These are phyloP conservation scores for Blennius ocellaris DNA, from an alignment of 2,113 vertebrate genomes.

Conservation along the genomic window DNA sequence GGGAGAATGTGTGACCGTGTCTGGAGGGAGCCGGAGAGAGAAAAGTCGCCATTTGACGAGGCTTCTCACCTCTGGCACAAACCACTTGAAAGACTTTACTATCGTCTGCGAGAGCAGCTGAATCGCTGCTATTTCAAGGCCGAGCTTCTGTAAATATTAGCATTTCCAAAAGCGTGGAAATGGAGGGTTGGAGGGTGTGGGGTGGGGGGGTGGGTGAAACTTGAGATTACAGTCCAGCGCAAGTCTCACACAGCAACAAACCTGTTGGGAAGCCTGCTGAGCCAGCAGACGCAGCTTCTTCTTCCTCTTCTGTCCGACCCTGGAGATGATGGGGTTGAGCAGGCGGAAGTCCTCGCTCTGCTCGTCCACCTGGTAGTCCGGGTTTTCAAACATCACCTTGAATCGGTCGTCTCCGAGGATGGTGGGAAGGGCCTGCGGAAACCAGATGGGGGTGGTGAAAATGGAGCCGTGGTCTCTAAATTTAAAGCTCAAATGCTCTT, in stretches of 20 bases:
- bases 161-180: background rate
- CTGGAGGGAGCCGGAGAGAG: background rate
- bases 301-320: constrained; percentile 92
- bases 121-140: background rate
- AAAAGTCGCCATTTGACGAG: constrained; percentile 13
- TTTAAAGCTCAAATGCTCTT: too few species aligned
- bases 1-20: background rate
- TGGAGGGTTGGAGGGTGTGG: too few species aligned
- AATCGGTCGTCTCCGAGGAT: constrained; percentile 95
- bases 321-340: constrained; percentile 96
- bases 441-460: background rate
- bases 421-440: constrained; percentile 86
- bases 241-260: constrained; percentile 44
- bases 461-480: too few species aligned
- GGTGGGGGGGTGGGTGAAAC: too few species aligned
- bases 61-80: background rate
- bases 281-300: constrained; percentile 88
- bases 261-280: constrained; percentile 81
- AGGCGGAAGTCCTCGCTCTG: constrained; percentile 96
- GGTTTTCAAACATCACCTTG: constrained; percentile 99
- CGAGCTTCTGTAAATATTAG: background rate
- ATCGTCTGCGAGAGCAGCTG: background rate
- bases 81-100: background rate
- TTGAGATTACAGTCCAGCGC: background rate
- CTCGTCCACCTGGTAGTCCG: constrained; percentile 96